Evolutionary conservation across 2,113 vertebrate genomes (phyloP).

Genomic region (Pholis gunnellus): DNA sequence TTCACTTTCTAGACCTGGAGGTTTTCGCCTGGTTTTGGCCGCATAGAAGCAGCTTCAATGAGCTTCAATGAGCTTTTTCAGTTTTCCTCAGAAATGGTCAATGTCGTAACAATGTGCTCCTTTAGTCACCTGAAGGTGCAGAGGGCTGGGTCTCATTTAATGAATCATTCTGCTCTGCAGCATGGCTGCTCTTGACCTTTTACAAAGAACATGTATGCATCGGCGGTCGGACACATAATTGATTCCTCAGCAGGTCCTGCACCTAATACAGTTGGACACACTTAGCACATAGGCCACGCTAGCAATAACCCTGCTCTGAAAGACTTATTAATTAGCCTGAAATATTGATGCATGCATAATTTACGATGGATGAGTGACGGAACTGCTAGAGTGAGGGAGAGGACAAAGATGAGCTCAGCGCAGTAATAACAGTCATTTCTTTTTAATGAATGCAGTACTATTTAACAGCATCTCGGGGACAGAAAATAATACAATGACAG

Average conservation of each 20-base stretch:
- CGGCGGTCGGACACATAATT: slow-evolving; percentile 59
- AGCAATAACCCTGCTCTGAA: slow-evolving; percentile 61
- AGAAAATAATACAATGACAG: not conserved
- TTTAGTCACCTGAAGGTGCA: slow-evolving; percentile 51
- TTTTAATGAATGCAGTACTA: slow-evolving; percentile 22
- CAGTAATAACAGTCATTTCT: slow-evolving; percentile 31
- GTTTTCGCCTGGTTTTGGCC: not conserved
- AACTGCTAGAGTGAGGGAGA: slow-evolving; percentile 39
- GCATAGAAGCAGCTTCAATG: not conserved
- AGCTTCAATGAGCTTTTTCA: not conserved
- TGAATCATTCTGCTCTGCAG: slow-evolving; percentile 67
- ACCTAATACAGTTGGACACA: slow-evolving; percentile 71
- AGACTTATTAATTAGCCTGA: slow-evolving; percentile 76
- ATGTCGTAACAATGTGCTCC: not conserved
- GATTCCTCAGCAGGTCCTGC: slow-evolving; percentile 75
- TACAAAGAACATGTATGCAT: slow-evolving; percentile 58
- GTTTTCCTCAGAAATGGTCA: slow-evolving; percentile 26
- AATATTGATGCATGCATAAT: slow-evolving; percentile 71
- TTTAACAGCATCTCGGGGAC: slow-evolving; percentile 8
- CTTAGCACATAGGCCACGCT: slow-evolving; percentile 54
- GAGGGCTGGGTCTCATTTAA: slow-evolving; percentile 59
- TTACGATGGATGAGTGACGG: slow-evolving; percentile 49
- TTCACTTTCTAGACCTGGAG: too few species aligned
- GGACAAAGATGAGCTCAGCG: not conserved
- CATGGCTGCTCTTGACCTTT: slow-evolving; percentile 77